Evolutionary conservation across 1,140 invertebrate genomes (phyloP).

Genomic region (Drosophila santomea): DNA sequence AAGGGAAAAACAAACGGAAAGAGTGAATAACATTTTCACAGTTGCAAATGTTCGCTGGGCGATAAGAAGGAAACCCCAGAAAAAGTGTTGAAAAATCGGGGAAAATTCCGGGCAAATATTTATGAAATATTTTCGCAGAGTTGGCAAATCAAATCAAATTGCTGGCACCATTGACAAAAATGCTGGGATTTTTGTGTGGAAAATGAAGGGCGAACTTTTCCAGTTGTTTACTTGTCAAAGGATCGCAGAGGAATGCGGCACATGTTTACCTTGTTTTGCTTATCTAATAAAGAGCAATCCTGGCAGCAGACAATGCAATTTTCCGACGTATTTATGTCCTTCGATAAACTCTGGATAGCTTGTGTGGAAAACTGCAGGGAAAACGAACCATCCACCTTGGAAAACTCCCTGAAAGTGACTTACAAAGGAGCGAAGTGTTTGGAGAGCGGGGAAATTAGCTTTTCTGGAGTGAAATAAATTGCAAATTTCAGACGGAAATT

Average conservation of each 20-base stretch:
- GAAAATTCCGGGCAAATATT: slow-evolving; percentile 43
- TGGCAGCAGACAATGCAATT: slow-evolving; percentile 42
- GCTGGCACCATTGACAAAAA: slow-evolving; percentile 22
- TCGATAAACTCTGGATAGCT: slow-evolving; percentile 26
- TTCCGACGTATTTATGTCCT: slow-evolving; percentile 27
- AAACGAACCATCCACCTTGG: slow-evolving; percentile 16
- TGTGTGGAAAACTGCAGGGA: slow-evolving; percentile 35
- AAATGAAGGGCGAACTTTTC: neutral
- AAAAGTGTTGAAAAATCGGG: slow-evolving; percentile 17
- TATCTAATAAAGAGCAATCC: slow-evolving; percentile 13
- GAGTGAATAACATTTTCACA: slow-evolving; percentile 41
- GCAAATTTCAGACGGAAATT: slow-evolving; percentile 65
- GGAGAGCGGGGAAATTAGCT: slow-evolving; percentile 38
- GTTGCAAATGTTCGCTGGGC: slow-evolving; percentile 19
- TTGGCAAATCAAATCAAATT: slow-evolving; percentile 59
- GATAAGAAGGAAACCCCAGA: neutral
- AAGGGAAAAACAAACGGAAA: slow-evolving; percentile 27
- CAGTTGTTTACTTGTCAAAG: slow-evolving; percentile 27
- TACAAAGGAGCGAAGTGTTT: slow-evolving; percentile 7
- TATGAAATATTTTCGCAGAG: slow-evolving; percentile 48
- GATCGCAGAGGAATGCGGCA: slow-evolving; percentile 2
- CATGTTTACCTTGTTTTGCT: slow-evolving; percentile 12
- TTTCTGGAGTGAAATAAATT: slow-evolving; percentile 61
- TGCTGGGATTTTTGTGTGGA: slow-evolving; percentile 27
- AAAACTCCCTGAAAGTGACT: slow-evolving; percentile 45